Evolutionary conservation across 2,113 vertebrate genomes (phyloP), one percentile per base, ranked within the genome.

Genomic region (Andinoacara biseriatus): DNA sequence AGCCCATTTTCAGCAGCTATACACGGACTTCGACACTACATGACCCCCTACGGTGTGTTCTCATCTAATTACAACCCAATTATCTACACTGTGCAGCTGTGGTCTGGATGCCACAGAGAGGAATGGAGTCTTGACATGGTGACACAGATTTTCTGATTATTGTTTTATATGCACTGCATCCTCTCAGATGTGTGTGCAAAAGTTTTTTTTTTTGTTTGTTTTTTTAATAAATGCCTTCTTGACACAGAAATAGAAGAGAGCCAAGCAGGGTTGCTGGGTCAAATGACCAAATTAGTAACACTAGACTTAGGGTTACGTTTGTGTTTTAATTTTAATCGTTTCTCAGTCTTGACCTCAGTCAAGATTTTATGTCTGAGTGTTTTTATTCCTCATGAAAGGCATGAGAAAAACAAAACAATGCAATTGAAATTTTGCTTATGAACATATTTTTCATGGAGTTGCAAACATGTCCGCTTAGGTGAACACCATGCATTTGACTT

Each of bases 51-150:
- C 76, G 54, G 84, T 57, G 74, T 79, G 57, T 83, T 90, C 77
- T 79, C 60, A 72, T 81, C 74, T 92, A 91, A 94, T 91, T 93
- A 89, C 78, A 82, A 76, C 20, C 87, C 84, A 90, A 90, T 94
- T 94, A 91, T 82, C 79, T 74, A 9, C 83, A 69, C 22, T 63
- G 83, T 83, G 65, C 85, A 79, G 87, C 86, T 91, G 90, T 83
- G 89, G 90, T 88, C 76, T 59, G 60, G 31, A 63, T 35, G 31
- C 65, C 77, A 80, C 54, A 6, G 62, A 81, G 83, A 80, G 13
- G 10, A 58, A 74, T 22, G 20, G 15, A 83, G 79, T 58, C 81
- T 67, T 87, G 89, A 91, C 86, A 84, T 49, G 82, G 79, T 87
- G 89, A 86, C 80, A 86, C 57, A n/a, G 46, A 84, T 81, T 74